A percentile compares a stretch with the other conserved stretches of the same genome.
Evolutionary conservation across 2,113 vertebrate genomes (phyloP).

Genomic region (Caloenas nicobarica): DNA sequence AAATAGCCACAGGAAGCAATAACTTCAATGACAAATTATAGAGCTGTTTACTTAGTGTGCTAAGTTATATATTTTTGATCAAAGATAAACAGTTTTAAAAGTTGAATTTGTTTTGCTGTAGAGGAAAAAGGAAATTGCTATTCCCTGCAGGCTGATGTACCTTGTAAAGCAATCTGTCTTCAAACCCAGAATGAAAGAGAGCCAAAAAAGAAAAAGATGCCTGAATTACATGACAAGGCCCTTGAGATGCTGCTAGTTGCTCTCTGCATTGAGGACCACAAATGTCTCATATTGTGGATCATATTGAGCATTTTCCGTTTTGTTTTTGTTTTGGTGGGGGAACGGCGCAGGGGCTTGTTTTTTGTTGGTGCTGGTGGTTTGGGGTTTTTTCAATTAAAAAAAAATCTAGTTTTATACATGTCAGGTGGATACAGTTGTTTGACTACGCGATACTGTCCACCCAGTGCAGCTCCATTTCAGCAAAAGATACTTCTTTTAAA

Average conservation of each 20-base stretch:
- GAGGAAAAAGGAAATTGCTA: constrained; percentile 83
- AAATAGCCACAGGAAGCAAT: constrained; percentile 85
- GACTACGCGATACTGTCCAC: neutral
- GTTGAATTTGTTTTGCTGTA: constrained; percentile 79
- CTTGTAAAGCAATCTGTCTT: constrained; percentile 84
- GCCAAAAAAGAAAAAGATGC: constrained; percentile 67
- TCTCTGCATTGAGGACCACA: constrained; percentile 66
- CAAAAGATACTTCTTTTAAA: neutral
- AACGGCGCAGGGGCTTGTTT: too few species aligned
- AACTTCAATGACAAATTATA: constrained; percentile 82
- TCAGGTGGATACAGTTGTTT: neutral
- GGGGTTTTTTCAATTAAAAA: neutral
- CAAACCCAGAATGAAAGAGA: constrained; percentile 69
- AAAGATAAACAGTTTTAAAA: constrained; percentile 86
- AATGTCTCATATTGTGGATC: constrained; percentile 67
- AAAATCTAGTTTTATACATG: neutral
- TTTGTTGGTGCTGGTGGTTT: neutral
- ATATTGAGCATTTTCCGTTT: neutral
- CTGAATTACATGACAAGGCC: constrained; percentile 74
- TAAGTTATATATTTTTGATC: constrained; percentile 85
- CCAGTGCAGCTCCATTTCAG: neutral
- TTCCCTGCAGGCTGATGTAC: constrained; percentile 83
- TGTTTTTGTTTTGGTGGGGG: neutral
- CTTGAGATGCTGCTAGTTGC: constrained; percentile 65
- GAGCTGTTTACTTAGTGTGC: constrained; percentile 79